Percentiles rank a stretch among this genome's conserved stretches.
Evolutionary conservation across 2,113 vertebrate species (phyloP).

Genomic region (Rutilus rutilus): DNA sequence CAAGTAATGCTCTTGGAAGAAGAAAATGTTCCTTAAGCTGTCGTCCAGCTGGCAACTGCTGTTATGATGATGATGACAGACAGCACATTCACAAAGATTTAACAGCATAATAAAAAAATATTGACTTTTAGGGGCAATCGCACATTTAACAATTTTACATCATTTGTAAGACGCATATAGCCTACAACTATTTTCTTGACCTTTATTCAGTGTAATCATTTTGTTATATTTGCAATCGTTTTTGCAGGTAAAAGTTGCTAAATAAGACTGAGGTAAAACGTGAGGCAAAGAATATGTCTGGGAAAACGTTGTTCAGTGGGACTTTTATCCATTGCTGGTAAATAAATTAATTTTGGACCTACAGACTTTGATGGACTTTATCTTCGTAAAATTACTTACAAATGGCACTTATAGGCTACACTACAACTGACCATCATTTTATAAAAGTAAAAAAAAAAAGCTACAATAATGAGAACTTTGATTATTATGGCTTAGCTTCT

Average conservation of each 20-base stretch:
- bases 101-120: conserved; percentile 26
- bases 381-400: too few species aligned
- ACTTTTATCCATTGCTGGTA: conserved; percentile 21
- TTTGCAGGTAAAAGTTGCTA: not conserved
- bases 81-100: conserved; percentile 11
- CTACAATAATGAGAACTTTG: too few species aligned
- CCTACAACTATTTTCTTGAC: not conserved
- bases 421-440: too few species aligned
- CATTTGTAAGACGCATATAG: not conserved
- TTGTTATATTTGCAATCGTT: conserved; percentile 23
- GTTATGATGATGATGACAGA: conserved; percentile 7
- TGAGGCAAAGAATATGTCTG: not conserved
- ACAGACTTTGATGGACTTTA: not conserved
- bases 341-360: conserved; percentile 28
- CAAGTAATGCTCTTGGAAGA: conserved; percentile 70
- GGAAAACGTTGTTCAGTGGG: not conserved
- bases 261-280: not conserved
- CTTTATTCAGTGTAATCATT: conserved; percentile 27
- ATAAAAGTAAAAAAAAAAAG: too few species aligned
- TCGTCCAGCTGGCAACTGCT: conserved; percentile 15
- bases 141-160: conserved; percentile 6
- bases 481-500: too few species aligned
- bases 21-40: conserved; percentile 1
- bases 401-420: too few species aligned
- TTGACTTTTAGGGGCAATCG: not conserved